Evolutionary conservation across 1,140 invertebrate genomes (phyloP).

Genomic region (Heliconius hewitsoni): DNA sequence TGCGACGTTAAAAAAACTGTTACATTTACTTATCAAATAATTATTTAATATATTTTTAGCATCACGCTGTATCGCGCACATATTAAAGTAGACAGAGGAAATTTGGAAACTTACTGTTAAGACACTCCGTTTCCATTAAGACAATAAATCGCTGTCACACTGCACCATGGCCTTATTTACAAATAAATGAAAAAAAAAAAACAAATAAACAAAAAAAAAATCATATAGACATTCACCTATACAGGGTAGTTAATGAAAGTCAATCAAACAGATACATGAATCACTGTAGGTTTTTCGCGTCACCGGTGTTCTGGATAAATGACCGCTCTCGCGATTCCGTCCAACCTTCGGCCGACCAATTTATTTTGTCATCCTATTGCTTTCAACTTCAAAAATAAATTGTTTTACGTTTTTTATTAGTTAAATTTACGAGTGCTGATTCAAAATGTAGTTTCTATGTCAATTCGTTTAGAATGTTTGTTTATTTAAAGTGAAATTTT

Average conservation of each 20-base stretch:
- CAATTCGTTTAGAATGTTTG: not conserved
- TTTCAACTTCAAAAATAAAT: conserved; percentile 26
- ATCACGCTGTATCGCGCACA: too few species aligned
- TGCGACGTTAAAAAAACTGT: too few species aligned
- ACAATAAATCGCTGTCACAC: too few species aligned
- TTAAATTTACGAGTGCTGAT: not conserved
- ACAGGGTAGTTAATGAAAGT: conserved; percentile 15
- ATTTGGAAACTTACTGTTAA: too few species aligned
- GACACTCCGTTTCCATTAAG: too few species aligned
- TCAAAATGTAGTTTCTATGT: not conserved
- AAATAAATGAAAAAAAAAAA: not conserved
- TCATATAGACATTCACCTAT: not conserved
- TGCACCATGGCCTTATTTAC: too few species aligned
- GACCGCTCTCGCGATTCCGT: not conserved
- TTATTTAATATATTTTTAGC: too few species aligned
- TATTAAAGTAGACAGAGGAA: fast-evolving
- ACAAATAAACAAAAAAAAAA: not conserved
- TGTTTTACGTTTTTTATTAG: conserved; percentile 19
- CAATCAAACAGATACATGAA: conserved; percentile 18
- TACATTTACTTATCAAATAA: too few species aligned
- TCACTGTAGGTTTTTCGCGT: conserved; percentile 25
- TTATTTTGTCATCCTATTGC: conserved; percentile 15
- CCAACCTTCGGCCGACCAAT: conserved; percentile 8
- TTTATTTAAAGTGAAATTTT: not conserved
- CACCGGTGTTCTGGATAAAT: conserved; percentile 24